Conservation (phyloP, 1,140 invertebrate species). For the Stegodyphus dumicola region DNA sequence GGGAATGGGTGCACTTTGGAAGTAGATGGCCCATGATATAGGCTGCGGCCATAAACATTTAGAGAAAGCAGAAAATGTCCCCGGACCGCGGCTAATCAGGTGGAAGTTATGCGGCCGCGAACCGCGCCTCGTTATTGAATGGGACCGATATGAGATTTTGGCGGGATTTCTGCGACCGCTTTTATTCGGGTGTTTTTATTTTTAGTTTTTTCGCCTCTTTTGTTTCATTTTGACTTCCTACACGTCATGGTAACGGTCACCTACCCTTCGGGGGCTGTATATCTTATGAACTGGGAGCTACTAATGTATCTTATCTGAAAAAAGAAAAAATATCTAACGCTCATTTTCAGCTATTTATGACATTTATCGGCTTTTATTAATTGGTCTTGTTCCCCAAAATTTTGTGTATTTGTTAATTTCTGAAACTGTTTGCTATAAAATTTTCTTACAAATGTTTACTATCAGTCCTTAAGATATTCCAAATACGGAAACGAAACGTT, state of each 20-base stretch:
- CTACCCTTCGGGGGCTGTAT: not conserved
- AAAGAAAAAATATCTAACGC: no score
- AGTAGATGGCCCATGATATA: constrained; percentile 26
- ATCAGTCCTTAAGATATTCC: no score
- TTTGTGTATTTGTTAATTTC: no score
- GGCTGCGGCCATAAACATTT: constrained; percentile 26
- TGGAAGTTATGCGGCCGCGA: constrained; percentile 31
- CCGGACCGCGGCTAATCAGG: constrained; percentile 20
- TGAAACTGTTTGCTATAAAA: no score
- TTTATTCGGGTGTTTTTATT: not conserved
- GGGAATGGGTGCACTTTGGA: constrained; percentile 5
- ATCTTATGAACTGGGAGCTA: no score
- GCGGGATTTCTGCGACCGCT: not conserved
- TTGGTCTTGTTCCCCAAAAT: no score
- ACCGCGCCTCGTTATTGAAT: constrained; percentile 25
- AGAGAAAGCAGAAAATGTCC: constrained; percentile 1
- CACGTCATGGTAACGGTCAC: constrained; percentile 33
- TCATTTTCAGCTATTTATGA: no score
- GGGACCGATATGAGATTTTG: constrained; percentile 29
- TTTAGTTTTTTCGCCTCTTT: not conserved
- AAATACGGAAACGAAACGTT: no score
- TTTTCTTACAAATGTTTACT: no score
- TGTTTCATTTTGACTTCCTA: not conserved
- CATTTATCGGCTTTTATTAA: no score
- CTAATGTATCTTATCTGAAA: no score